Conservation (phyloP, 30 jellyfish, hydroid and myxozoan species). For the Rhopilema esculentum region DNA sequence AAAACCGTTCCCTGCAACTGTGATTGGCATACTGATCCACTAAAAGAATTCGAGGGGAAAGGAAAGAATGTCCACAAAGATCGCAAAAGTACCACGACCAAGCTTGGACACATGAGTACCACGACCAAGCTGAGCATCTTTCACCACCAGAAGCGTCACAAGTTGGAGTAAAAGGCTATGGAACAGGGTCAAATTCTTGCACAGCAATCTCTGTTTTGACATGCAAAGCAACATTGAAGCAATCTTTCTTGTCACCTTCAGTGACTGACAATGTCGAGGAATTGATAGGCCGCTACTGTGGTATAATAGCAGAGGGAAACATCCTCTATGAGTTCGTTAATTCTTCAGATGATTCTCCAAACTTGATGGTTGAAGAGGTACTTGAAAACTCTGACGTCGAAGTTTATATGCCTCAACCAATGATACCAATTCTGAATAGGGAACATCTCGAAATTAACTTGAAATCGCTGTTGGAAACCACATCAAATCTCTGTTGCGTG, state of each 20-base stretch:
- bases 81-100: not conserved
- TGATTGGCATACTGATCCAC: slow-evolving; percentile 7
- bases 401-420: not conserved
- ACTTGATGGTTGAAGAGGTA: slow-evolving; percentile 1
- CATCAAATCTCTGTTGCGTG: not conserved
- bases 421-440: not conserved
- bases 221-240: not conserved
- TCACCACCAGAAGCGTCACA: not conserved
- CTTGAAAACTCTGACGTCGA: not conserved
- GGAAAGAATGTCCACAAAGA: not conserved
- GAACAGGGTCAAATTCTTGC: not conserved
- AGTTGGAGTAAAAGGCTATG: no score
- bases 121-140: not conserved
- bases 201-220: not conserved
- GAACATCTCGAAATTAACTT: not conserved
- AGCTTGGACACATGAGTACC: not conserved
- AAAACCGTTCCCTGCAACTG: not conserved
- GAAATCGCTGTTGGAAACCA: not conserved
- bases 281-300: not conserved
- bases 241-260: not conserved
- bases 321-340: not conserved
- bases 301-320: not conserved
- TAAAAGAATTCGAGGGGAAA: no score
- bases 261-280: not conserved
- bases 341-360: not conserved